These are phyloP conservation scores for Scaptomyza parva DNA, from an alignment of 2,888 invertebrate species.

Conservation along the genomic window DNA sequence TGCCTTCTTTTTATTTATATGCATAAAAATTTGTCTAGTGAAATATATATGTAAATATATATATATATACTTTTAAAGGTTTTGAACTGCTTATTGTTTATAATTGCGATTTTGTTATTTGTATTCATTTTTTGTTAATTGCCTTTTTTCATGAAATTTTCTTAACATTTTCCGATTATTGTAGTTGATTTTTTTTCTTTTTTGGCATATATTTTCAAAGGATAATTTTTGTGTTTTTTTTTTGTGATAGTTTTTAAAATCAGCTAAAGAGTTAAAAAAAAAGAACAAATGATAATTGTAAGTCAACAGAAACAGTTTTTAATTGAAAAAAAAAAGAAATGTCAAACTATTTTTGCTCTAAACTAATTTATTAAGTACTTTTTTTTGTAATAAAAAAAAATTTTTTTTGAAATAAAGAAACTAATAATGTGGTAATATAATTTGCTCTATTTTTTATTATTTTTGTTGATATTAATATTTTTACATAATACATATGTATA, in stretches of 20 bases:
- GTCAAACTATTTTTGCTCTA: background rate
- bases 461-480: conserved; percentile 39
- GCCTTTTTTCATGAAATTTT: conserved; percentile 40
- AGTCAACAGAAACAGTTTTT: background rate
- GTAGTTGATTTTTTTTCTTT: no score
- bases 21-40: conserved; percentile 77
- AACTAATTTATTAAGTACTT: background rate
- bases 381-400: conserved; percentile 2
- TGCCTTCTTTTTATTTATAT: conserved; percentile 52
- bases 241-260: conserved; percentile 42
- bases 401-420: conserved; percentile 8
- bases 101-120: conserved; percentile 76
- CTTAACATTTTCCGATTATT: conserved; percentile 43
- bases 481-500: conserved; percentile 59
- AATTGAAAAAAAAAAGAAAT: background rate
- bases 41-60: conserved; percentile 74
- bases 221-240: conserved; percentile 42
- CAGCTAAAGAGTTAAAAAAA: conserved; percentile 18
- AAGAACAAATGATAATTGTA: background rate
- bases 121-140: conserved; percentile 63
- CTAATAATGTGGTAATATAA: conserved; percentile 11
- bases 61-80: conserved; percentile 61
- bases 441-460: conserved; percentile 31
- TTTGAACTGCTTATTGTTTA: conserved; percentile 78
- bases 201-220: conserved; percentile 67